Conservation (phyloP, 2,113 vertebrate species). For the Actenoides hombroni region DNA sequence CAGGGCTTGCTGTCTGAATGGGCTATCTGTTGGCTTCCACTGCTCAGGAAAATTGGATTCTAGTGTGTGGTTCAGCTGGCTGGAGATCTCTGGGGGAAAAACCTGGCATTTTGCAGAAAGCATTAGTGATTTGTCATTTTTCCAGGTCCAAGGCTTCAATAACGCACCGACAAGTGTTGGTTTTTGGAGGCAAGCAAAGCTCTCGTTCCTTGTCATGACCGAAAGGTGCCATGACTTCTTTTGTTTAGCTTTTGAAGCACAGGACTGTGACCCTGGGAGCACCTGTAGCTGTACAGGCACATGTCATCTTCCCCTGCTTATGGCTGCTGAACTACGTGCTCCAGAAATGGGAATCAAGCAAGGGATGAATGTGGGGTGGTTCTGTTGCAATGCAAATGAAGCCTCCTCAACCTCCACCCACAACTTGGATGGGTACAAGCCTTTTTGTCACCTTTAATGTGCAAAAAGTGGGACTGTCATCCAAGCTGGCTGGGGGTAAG, state of each 20-base stretch:
- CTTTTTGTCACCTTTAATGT: background rate
- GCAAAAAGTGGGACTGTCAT: accelerated
- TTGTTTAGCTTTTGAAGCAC: background rate
- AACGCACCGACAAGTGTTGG: too few relatives aligned
- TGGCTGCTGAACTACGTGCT: background rate
- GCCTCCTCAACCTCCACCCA: background rate
- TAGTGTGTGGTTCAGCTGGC: background rate
- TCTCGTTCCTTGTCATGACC: background rate
- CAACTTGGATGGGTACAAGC: background rate
- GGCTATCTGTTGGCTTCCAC: background rate
- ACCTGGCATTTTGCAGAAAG: background rate
- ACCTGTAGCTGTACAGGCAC: too few relatives aligned
- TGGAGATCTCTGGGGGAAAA: background rate
- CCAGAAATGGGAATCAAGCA: background rate
- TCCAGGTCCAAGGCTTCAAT: background rate
- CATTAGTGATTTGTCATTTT: background rate
- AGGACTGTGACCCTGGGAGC: background rate
- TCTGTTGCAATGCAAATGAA: background rate
- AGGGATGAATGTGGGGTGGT: accelerated
- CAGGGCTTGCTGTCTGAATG: background rate
- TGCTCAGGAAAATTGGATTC: background rate
- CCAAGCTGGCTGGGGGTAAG: background rate
- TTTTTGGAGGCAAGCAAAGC: background rate
- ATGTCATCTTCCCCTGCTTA: accelerated
- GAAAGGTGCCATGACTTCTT: background rate